Evolutionary conservation across 1,140 invertebrate genomes (phyloP), one percentile per base, ranked within the genome.

Genomic region (Palaemon carinicauda): DNA sequence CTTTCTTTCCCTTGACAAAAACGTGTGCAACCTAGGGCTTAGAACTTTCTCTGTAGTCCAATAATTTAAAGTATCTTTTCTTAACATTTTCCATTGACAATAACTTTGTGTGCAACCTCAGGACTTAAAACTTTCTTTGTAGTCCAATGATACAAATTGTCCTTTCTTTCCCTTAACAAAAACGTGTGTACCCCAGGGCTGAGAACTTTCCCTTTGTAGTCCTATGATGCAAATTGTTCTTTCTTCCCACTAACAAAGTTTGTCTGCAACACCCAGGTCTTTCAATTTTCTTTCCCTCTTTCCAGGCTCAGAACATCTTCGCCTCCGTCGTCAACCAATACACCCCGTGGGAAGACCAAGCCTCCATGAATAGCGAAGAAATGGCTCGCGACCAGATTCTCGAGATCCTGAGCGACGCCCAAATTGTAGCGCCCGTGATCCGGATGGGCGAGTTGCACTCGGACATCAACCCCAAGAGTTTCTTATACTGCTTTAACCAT

Each of bases 401-500:
- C 9, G 95, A 97, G 31, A 96, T 98, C 3, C 91, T 99, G 0
- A 97, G 97, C 78, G 98, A 99, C 91, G 98, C 96, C 1, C 95
- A 97, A 90, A 96, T 97, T 29, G 97, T 98, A 1, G 97, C 97
- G 1, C 98, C 98, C 0, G 94, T 98, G 21, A 94, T 98, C 7
- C 94, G 97, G 90, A 97, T 97, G 1, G 96, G 96, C 0, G 96
- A 98, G 91, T 94, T 97, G 71, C 98, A 99, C 92, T 97, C 97
- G 24, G 74, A 87, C 27, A 73, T 89, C 54, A 89, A 90, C 82
- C 31, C 79, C 52, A 88, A 89, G 88, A 98, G 97, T 51, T 98
- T 96, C 91, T 93, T 98, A 73, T 98, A 97, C 91, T 96, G 98
- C n/a, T 98, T 98, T 91, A 96, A 96, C 91, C 98, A 99, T 92